Conservation (phyloP, 1,140 invertebrate genomes). For the Triops longicaudatus region DNA sequence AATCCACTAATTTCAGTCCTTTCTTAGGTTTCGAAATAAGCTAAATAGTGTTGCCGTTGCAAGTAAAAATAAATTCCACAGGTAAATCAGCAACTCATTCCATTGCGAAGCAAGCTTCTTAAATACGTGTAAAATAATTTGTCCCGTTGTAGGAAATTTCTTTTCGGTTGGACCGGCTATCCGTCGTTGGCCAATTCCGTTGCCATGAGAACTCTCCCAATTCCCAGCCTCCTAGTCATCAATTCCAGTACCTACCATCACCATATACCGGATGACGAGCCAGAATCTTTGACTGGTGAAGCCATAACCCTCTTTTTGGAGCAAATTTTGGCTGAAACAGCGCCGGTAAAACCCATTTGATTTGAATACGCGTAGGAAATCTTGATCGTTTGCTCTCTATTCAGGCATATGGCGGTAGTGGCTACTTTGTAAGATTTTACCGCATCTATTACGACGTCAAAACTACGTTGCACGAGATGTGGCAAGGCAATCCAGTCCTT, state of each 20-base stretch:
- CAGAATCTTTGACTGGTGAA: slow-evolving; percentile 64
- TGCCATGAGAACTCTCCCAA: slow-evolving; percentile 68
- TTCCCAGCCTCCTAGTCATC: slow-evolving; percentile 79
- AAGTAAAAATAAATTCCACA: slow-evolving; percentile 66
- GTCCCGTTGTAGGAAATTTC: slow-evolving; percentile 52
- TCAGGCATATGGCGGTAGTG: slow-evolving; percentile 77
- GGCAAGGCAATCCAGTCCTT: slow-evolving; percentile 79
- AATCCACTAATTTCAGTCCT: slow-evolving; percentile 9
- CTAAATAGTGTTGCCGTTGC: slow-evolving; percentile 69
- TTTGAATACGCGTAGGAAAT: neutral
- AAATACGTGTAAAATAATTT: too few species aligned
- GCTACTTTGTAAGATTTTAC: slow-evolving; percentile 58
- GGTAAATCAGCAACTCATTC: slow-evolving; percentile 40
- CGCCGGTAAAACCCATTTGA: slow-evolving; percentile 32
- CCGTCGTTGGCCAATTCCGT: slow-evolving; percentile 82
- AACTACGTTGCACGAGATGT: slow-evolving; percentile 68
- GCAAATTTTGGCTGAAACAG: slow-evolving; percentile 34
- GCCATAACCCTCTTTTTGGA: slow-evolving; percentile 50
- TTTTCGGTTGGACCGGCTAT: slow-evolving; percentile 82
- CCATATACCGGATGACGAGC: slow-evolving; percentile 77
- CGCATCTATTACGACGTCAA: slow-evolving; percentile 67
- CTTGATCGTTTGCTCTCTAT: slow-evolving; percentile 16
- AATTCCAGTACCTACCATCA: slow-evolving; percentile 85
- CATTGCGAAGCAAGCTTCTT: too few species aligned
- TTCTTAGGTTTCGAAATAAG: slow-evolving; percentile 62